A percentile compares a stretch with the other conserved stretches of the same genome.
Evolutionary conservation across 2,797 vertebrate genomes (phyloP).

Genomic region (Ciconia nigra): DNA sequence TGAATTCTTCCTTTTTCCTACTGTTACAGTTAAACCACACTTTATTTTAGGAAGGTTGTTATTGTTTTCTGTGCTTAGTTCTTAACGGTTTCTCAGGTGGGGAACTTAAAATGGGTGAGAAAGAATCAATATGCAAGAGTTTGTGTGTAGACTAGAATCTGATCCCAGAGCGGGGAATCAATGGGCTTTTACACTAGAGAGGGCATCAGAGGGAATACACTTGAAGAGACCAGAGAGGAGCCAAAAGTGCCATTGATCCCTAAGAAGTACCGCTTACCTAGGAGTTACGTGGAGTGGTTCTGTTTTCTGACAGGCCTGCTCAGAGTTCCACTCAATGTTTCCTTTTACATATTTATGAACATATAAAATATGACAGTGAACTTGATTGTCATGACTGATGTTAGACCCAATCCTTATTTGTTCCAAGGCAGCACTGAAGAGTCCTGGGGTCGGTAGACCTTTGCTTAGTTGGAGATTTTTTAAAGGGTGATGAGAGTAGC

Average conservation of each 20-base stretch:
- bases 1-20: neutral
- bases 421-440: neutral
- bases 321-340: neutral
- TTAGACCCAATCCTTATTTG: neutral
- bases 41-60: neutral
- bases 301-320: neutral
- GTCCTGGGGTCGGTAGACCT: neutral
- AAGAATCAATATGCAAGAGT: neutral
- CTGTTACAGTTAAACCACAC: neutral
- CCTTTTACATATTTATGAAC: neutral
- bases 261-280: neutral
- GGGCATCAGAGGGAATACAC: neutral
- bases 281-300: neutral
- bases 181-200: neutral
- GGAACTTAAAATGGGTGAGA: neutral
- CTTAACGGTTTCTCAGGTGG: neutral
- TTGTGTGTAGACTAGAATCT: neutral
- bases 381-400: neutral
- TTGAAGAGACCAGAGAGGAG: neutral
- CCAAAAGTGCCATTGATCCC: neutral
- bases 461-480: neutral
- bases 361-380: neutral
- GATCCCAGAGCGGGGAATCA: neutral
- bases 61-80: neutral
- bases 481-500: neutral